These are phyloP conservation scores for Drosophila mojavensis DNA, from an alignment of 1,140 invertebrate species.

Conservation along the genomic window DNA sequence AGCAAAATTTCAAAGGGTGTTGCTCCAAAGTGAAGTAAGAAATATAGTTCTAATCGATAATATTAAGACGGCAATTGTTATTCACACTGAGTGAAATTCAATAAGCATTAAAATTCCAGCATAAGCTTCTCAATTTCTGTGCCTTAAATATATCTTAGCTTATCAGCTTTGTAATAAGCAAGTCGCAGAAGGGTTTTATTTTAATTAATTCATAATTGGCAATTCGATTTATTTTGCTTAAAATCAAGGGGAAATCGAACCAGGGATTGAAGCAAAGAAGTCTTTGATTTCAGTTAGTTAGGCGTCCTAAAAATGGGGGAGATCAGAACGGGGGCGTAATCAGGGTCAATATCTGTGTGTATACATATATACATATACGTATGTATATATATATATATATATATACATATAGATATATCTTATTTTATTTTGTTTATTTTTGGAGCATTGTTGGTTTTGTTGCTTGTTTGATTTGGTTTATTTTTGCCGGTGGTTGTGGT, in stretches of 20 bases:
- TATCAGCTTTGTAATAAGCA: neutral
- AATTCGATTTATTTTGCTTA: neutral
- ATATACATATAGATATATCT: too few relatives aligned
- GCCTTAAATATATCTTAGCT: neutral
- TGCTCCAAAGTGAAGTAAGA: too few relatives aligned
- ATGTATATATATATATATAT: neutral
- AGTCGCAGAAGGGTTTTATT: neutral
- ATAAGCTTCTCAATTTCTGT: neutral
- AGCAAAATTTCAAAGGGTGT: too few relatives aligned
- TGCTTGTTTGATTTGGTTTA: constrained; percentile 57
- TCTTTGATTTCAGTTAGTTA: constrained; percentile 5
- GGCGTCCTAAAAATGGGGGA: neutral
- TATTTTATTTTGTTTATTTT: neutral
- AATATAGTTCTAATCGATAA: too few relatives aligned
- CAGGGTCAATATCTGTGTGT: neutral
- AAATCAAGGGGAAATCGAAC: neutral
- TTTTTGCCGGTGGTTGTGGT: constrained; percentile 37
- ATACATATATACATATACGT: neutral
- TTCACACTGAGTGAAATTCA: too few relatives aligned
- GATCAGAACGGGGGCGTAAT: neutral
- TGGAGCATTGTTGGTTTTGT: neutral
- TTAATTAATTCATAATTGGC: constrained; percentile 8
- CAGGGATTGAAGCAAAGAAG: neutral
- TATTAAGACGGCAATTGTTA: too few relatives aligned
- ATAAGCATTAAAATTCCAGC: too few relatives aligned